Conservation (phyloP, 2,113 vertebrate species). For the Plecturocebus donacophilus region DNA sequence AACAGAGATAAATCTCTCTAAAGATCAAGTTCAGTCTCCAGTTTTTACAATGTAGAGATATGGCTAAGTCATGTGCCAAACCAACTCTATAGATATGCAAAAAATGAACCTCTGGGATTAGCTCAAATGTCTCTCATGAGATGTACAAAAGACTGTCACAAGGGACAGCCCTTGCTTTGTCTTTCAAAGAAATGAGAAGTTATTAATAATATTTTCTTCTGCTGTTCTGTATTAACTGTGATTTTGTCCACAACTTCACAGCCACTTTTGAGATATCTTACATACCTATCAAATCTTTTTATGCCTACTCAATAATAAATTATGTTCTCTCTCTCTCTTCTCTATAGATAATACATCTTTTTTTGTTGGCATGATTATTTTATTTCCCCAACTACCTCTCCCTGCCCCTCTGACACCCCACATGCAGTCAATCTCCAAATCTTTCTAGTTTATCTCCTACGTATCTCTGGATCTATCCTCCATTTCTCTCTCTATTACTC, state of each 20-base stretch:
- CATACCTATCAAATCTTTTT: background rate
- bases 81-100: background rate
- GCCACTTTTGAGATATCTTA: background rate
- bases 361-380: background rate
- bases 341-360: background rate
- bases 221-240: background rate
- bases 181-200: background rate
- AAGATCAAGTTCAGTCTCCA: background rate
- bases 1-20: background rate
- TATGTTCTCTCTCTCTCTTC: background rate
- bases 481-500: background rate
- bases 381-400: background rate
- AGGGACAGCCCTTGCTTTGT: background rate
- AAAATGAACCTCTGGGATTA: slow-evolving; percentile 15
- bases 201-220: background rate
- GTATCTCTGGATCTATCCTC: background rate
- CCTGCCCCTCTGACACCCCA: background rate
- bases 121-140: background rate
- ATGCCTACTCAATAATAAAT: background rate
- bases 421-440: background rate
- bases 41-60: background rate
- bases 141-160: background rate
- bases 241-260: background rate
- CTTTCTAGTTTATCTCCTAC: background rate
- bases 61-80: background rate